Base-by-base conservation (phyloP, 2,888 invertebrate species). In the Lasioglossum villosulum region DNA sequence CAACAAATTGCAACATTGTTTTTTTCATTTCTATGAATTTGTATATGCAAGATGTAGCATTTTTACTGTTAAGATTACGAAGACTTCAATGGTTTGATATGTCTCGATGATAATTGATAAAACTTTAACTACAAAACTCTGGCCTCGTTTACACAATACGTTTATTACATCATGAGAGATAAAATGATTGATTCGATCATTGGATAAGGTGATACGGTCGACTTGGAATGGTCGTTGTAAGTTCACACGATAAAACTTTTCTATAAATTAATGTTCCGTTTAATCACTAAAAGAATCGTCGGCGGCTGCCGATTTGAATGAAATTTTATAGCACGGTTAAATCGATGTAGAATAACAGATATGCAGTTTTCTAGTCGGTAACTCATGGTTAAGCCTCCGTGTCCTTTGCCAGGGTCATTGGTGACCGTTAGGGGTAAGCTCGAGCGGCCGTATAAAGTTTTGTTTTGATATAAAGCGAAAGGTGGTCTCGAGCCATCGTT, bases 221-320 rank as follows among this genome's bases (percentile, higher is more conserved):
- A 84, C 75, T 48, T 89, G 90, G 90, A 90, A 90, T 90, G 89
- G 71, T 86, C 73, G 45, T 74, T 68, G 68, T 66, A 68, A 76
- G 78, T 76, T 81, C n/a, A 75, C 59, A 52, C 56, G 14, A 12
- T 52, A 68, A 34, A 52, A 16, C 74, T 71, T 76, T 56, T 72
- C 16, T 68, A 75, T 75, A 84, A 73, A 78, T 78, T 72, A 59
- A 78, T 34, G 45, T 30, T 77, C 59, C n/a, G 27, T 14, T 45
- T 83, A 74, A 75, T 84, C 42, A 39, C 63, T 83, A 37, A 23
- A 34, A 19, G 66, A 10, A 66, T 66, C 66, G 23, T 30, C 30
- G 19, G 10, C 34, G 30, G 66, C 23, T 23, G 23, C 16, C 66
- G 10, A 10, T 8, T 23, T 34, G 34, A 34, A 30, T 19, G 34